phyloP scores from a whole-genome alignment of 2,113 vertebrate species.

The Psittacula cyanocephala region DNA sequence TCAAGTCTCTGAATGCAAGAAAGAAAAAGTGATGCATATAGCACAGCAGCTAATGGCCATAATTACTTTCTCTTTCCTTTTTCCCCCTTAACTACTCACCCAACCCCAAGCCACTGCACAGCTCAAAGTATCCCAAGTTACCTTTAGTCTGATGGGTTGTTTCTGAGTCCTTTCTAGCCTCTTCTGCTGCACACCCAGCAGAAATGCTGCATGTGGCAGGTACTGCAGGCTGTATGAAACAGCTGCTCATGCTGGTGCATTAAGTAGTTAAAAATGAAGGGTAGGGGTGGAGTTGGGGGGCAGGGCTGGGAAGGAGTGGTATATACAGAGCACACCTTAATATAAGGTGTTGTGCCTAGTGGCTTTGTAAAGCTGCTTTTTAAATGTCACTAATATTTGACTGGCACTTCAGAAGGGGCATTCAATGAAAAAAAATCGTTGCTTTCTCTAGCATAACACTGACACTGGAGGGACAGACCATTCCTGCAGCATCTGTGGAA shows the following conservation, averaged over 20 bases:
- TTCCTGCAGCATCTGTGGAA: conserved; percentile 98
- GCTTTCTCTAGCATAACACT: conserved; percentile 87
- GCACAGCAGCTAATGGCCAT: not conserved
- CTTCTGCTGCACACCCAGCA: not conserved
- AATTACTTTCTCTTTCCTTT: not conserved
- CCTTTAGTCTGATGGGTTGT: not conserved
- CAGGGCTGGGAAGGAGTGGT: not conserved
- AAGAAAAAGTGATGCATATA: not conserved
- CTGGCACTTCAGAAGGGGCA: not conserved
- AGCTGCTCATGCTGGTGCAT: not conserved
- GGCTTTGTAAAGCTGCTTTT: not conserved
- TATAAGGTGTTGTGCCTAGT: not conserved
- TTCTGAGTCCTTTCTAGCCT: not conserved
- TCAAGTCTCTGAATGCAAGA: not conserved
- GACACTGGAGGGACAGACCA: conserved; percentile 92
- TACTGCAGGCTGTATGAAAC: not conserved
- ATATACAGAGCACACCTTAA: not conserved
- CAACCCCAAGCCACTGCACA: not conserved
- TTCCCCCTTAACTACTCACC: not conserved
- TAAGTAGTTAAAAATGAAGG: conserved; percentile 1
- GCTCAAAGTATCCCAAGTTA: not conserved
- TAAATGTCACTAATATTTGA: not conserved
- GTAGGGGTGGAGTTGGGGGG: not conserved
- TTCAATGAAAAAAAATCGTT: conserved; percentile 48
- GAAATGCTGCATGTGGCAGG: not conserved